Evolutionary conservation across 2,888 invertebrate species (phyloP), one percentile per base, ranked within the genome.

Genomic region (Ametastegia equiseti): DNA sequence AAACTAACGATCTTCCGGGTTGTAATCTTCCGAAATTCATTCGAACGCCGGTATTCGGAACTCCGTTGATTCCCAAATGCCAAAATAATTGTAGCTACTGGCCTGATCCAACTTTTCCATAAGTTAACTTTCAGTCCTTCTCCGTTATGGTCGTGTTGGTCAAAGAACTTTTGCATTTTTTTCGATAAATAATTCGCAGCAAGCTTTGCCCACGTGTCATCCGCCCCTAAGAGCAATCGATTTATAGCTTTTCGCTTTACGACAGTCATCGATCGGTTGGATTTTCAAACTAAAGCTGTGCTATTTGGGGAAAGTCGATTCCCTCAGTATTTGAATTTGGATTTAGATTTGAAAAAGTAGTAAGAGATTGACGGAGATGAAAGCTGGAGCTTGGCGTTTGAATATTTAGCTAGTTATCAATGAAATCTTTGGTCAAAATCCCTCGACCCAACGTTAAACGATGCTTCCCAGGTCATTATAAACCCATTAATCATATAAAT

Each of bases 401-500:
- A 60, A 60, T 60, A 60, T 60, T 60, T 60, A 27, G 15, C 30
- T 60, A 60, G 23, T 67, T 19, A 39, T 45, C 36, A 36, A 71
- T 13, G 71, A 71, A 71, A 71, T 71, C 71, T 33, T 67, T 27
- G 27, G 23, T 13, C 45, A 36, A 71, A 45, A 71, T 71, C 71
- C 45, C 27, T 27, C 11, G 50, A 33, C 54, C 50, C 33, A 50
- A 73, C 77, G 60, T 78, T 78, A 78, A 78, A 78, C 77, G 77
- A 60, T 78, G 15, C 36, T 50, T 73, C 42, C 83, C 73, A 67
- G 83, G 84, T 87, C 86, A 89, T 89, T 89, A 87, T 84, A 84
- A 86, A 86, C 84, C 84, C 88, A 89, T 90, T 89, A 89, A 89
- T 90, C 88, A 89, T 88, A 86, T 84, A 85, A 85, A 86, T 85